Evolutionary conservation across 2,888 invertebrate species (phyloP), one percentile per base, ranked within the genome.

Genomic region (Seira musarum): DNA sequence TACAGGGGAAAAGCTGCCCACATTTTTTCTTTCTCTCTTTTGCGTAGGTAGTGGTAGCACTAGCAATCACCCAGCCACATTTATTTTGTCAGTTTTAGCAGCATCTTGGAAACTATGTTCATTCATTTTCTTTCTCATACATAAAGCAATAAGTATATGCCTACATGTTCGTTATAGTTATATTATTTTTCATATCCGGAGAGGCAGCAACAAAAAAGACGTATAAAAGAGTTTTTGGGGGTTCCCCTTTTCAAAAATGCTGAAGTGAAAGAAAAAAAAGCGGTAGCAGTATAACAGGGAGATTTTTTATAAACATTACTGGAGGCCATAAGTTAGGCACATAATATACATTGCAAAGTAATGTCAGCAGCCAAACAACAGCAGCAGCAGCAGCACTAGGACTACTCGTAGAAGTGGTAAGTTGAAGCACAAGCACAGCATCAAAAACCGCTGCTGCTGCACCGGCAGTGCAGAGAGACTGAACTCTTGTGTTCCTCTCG

Each of bases 381-480:
- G 67, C 46, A 67, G 67, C 65, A 65, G n/a, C 49, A 64, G 72
- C 19, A 73, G 53, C 63, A 63, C 21, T 63, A 63, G 15, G 5
- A 10, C 10, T 15, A n/a, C 25, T 21, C 10, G 63, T 21, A 22
- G 63, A 5, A 63, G 63, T 24, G n/a, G 63, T 24, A 63, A 22
- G 10, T 15, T 15, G 17, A 17, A 10, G 35, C n/a, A 64, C 77
- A 77, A 78, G 66, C 72, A 72, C 72, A 68, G 72, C 61, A 61
- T 53, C 49, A 71, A 67, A 72, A 73, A 72, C 67, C 72, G 60
- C 70, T 30, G 30, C 30, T 30, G 30, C 30, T 57, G 61, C 70
- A 70, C 79, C 72, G 79, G 79, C 79, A 79, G 79, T 79, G 79
- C 78, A 78, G 71, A 71, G 53, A 53, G 40, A 40, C 6, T 6